Evolutionary conservation across 1,140 invertebrate species (phyloP), one percentile per base, ranked within the genome.

Genomic region (Wiebesia pumilae): DNA sequence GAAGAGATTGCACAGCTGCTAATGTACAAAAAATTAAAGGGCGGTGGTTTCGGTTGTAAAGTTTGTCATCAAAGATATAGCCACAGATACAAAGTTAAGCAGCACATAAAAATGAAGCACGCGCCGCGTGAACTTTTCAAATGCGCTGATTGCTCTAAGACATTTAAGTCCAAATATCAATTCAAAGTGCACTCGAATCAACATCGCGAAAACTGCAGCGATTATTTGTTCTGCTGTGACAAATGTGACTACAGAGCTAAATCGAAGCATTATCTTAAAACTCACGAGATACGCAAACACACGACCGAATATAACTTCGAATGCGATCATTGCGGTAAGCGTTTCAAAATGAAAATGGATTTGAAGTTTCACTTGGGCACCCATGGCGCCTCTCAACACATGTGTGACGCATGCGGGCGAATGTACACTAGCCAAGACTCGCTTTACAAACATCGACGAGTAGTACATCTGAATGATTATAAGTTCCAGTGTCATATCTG

Each of bases 261-360:
- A 75, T 80, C 78, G 3, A 89, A 89, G 65, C 81, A 89, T 65
- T 89, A 90, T 40, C 40, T 90, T 9, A 90, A 90, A 40, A 77
- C 87, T 3, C 90, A 91, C n/a, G 88, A 86, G 33, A 89, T 90
- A 35, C 82, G 89, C 2, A 89, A 84, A 24, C 90, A 94, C 75
- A 91, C 90, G 0, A 93, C 93, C 62, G 94, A 93, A 38, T 90
- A 92, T 9, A 93, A 92, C 7, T 87, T 91, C 87, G 93, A 91
- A 0, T 95, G 95, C 79, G 93, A 94, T 30, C 89, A 91, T n/a
- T 95, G 94, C 62, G 93, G 92, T 0, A 94, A 94, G 77, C 92
- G 92, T 0, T 95, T 94, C 84, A 92, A 93, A 6, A 92, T 92
- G 80, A 92, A 93, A 69, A 90, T 90, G 84, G 88, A 93, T 0